Conservation (phyloP, 1,140 invertebrate species). For the Habropoda laboriosa region DNA sequence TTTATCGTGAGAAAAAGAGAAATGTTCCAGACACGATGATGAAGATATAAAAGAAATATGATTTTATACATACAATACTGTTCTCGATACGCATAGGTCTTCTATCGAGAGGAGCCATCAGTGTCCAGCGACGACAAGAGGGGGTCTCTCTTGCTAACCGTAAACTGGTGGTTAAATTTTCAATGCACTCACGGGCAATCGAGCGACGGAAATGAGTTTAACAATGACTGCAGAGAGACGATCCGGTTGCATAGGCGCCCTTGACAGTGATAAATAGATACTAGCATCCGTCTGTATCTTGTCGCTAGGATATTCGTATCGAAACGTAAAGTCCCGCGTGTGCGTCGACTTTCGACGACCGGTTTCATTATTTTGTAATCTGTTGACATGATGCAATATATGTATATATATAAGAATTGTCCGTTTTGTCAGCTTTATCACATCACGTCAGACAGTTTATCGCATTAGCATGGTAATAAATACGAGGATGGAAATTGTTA, state of each 20-base stretch:
- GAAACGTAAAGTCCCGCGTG: not conserved
- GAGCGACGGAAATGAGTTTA: constrained; percentile 67
- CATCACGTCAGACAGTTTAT: too few species aligned
- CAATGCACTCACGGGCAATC: constrained; percentile 59
- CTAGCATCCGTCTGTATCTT: constrained; percentile 18
- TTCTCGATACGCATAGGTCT: too few species aligned
- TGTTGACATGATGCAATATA: not conserved
- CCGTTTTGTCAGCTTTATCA: not conserved
- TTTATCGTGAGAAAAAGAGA: not conserved
- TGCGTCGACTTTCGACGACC: not conserved
- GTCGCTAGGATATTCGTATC: not conserved
- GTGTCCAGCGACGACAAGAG: constrained; percentile 2
- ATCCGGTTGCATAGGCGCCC: constrained; percentile 62
- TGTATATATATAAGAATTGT: not conserved
- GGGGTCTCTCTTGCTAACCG: not conserved
- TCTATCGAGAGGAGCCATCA: constrained; percentile 6
- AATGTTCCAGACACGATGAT: too few species aligned
- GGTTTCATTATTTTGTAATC: not conserved
- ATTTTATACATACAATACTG: too few species aligned
- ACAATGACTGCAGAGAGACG: constrained; percentile 60
- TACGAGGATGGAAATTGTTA: too few species aligned
- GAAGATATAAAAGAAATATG: not conserved
- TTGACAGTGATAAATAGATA: constrained; percentile 64
- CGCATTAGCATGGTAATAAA: not conserved
- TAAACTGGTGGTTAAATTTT: constrained; percentile 53